These are phyloP conservation scores for Notodonta dromedarius DNA, from an alignment of 2,888 invertebrate species.

Conservation along the genomic window DNA sequence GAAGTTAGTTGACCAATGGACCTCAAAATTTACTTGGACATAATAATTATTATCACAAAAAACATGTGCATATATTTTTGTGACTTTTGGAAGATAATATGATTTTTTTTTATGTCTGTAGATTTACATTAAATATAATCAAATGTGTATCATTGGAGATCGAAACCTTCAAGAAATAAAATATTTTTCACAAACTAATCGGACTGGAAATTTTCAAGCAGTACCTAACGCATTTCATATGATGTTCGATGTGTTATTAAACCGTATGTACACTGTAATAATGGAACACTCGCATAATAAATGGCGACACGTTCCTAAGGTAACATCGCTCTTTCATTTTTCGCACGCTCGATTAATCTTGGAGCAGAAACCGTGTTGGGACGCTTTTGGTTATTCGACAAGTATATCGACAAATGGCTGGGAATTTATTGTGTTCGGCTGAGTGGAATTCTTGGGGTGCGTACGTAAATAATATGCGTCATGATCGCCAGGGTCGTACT, in stretches of 20 bases:
- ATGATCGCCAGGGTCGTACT: background rate
- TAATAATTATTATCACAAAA: too few relatives aligned
- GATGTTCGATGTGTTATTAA: slow-evolving; percentile 6
- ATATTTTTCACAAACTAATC: background rate
- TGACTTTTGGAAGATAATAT: too few relatives aligned
- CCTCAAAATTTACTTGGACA: too few relatives aligned
- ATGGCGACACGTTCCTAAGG: slow-evolving; percentile 68
- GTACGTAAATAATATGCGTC: background rate
- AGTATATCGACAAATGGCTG: slow-evolving; percentile 55
- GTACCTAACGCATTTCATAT: background rate
- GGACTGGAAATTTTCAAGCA: background rate
- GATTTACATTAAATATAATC: too few relatives aligned
- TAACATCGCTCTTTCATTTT: slow-evolving; percentile 72
- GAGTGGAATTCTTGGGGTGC: slow-evolving; percentile 19
- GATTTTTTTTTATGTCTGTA: too few relatives aligned
- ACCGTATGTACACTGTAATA: slow-evolving; percentile 50
- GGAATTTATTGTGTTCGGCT: slow-evolving; percentile 44
- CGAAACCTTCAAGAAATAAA: background rate
- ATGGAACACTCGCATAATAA: slow-evolving; percentile 67
- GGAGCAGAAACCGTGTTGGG: slow-evolving; percentile 16
- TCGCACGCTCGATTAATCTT: slow-evolving; percentile 71
- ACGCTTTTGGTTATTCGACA: slow-evolving; percentile 46
- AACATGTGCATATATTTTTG: too few relatives aligned
- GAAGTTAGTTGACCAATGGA: too few relatives aligned
- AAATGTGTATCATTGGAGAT: too few relatives aligned